These are phyloP conservation scores for Thinocorus orbignyianus DNA, from an alignment of 2,113 vertebrate genomes.

Conservation along the genomic window DNA sequence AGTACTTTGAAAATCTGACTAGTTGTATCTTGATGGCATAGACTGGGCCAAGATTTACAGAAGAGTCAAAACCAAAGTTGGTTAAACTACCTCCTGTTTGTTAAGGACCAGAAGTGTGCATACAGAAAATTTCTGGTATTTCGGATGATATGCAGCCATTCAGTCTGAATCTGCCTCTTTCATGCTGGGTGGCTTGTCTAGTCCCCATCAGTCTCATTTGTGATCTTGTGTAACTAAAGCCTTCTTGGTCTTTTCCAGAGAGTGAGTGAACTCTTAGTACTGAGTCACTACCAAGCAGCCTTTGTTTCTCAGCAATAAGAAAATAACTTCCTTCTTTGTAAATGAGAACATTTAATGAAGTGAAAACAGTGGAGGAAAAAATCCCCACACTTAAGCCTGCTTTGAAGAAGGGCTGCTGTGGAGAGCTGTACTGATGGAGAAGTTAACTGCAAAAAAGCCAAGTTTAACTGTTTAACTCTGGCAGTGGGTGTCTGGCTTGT, in stretches of 20 bases:
- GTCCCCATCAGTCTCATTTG: not conserved
- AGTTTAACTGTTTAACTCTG: not conserved
- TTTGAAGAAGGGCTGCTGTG: not conserved
- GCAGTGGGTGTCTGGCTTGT: not conserved
- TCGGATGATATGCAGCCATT: not conserved
- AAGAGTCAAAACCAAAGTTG: not conserved
- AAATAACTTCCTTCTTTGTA: not conserved
- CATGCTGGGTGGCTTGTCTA: not conserved
- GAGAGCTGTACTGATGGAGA: not conserved
- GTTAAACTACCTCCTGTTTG: not conserved
- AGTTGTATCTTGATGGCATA: not conserved
- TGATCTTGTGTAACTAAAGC: not conserved
- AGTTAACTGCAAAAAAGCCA: not conserved
- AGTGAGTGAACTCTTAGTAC: not conserved
- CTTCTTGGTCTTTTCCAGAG: not conserved
- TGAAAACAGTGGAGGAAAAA: not conserved
- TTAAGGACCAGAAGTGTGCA: not conserved
- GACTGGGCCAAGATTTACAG: not conserved
- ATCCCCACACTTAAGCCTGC: not conserved
- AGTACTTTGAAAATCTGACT: not conserved
- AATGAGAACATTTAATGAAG: slow-evolving; percentile 13
- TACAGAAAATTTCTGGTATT: not conserved
- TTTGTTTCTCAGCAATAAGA: slow-evolving; percentile 1
- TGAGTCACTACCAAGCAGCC: not conserved
- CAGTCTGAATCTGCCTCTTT: not conserved